phyloP scores from a whole-genome alignment of 2,797 vertebrate species.

The Linurgus olivaceus region DNA sequence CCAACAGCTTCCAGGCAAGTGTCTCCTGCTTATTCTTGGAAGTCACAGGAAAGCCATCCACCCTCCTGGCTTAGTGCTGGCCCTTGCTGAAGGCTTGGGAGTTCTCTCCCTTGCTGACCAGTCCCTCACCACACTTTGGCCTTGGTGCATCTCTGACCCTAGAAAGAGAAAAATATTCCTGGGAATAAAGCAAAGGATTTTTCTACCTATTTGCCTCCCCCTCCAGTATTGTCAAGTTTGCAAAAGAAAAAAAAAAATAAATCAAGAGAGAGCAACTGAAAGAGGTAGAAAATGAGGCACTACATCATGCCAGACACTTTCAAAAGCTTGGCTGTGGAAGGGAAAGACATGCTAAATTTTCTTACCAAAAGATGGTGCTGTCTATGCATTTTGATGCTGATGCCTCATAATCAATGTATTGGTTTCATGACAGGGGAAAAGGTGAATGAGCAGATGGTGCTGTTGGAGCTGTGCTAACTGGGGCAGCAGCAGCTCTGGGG shows the following conservation, averaged over 20 bases:
- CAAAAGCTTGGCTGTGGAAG: background rate
- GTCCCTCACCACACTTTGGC: accelerated
- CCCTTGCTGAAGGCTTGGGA: background rate
- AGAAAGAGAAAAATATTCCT: background rate
- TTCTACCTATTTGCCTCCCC: background rate
- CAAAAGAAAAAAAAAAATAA: background rate
- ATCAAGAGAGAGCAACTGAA: background rate
- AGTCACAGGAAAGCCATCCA: accelerated
- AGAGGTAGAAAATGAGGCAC: background rate
- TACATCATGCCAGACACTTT: background rate
- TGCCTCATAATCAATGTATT: conserved; percentile 30
- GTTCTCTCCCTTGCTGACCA: background rate
- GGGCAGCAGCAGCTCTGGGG: background rate
- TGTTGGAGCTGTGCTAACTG: conserved; percentile 26
- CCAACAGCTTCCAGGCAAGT: background rate
- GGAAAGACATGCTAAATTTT: conserved; percentile 18
- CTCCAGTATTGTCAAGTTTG: background rate
- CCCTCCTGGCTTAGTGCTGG: background rate
- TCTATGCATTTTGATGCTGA: conserved; percentile 10
- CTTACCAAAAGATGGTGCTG: conserved; percentile 2
- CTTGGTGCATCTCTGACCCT: background rate
- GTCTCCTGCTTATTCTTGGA: background rate
- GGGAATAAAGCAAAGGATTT: background rate
- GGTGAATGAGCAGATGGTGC: background rate
- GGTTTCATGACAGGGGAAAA: background rate